phyloP scores from a whole-genome alignment of 2,113 vertebrate species.

The Spea multiplicata region DNA sequence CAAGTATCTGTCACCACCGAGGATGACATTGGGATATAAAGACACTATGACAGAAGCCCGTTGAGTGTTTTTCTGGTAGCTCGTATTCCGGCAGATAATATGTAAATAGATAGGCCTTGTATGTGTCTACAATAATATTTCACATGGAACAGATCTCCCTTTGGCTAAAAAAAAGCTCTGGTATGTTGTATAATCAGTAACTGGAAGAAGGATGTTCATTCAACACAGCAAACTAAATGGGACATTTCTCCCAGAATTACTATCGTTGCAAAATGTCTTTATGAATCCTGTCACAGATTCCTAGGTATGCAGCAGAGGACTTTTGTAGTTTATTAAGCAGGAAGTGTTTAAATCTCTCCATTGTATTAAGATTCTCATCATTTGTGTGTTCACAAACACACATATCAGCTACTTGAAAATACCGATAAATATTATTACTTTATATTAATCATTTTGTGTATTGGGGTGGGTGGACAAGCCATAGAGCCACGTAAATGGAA shows the following conservation, averaged over 20 bases:
- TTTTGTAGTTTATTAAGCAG: constrained; percentile 19
- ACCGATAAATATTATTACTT: not conserved
- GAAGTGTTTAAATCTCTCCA: too few species aligned
- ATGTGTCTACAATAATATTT: constrained; percentile 40
- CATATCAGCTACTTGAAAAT: not conserved
- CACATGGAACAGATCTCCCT: constrained; percentile 38
- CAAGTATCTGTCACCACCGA: constrained; percentile 15
- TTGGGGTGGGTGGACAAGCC: too few species aligned
- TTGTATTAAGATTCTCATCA: too few species aligned
- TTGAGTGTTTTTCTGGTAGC: constrained; percentile 26
- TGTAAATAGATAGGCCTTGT: constrained; percentile 45
- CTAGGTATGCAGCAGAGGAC: constrained; percentile 2
- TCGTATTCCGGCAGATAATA: constrained; percentile 39
- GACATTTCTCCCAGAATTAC: constrained; percentile 19
- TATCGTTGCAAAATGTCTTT: constrained; percentile 20
- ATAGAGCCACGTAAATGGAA: too few species aligned
- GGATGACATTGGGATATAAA: constrained; percentile 27
- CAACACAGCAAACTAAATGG: constrained; percentile 24
- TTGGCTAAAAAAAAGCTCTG: constrained; percentile 41
- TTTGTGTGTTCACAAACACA: too few species aligned
- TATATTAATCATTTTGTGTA: too few species aligned
- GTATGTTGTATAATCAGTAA: constrained; percentile 38
- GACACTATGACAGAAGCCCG: constrained; percentile 29
- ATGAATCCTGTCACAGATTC: constrained; percentile 24
- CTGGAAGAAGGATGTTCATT: constrained; percentile 19